Base-by-base conservation (phyloP, 2,888 invertebrate genomes). In the Gari tellinella region DNA sequence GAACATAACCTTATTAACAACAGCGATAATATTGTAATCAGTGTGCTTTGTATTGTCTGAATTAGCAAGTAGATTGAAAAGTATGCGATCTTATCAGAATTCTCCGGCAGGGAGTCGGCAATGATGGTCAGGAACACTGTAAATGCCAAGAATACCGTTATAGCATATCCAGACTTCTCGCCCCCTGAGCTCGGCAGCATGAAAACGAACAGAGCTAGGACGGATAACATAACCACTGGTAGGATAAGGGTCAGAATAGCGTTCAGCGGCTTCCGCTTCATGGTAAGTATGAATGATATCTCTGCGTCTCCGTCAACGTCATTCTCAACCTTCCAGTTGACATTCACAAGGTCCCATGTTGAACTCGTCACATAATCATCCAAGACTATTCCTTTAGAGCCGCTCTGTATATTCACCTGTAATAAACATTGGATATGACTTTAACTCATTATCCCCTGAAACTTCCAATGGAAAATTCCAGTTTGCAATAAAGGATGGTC, bases 141-240 rank as follows among this genome's bases (percentile, higher is more conserved):
- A 17, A 78, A 61, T 1, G 78, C 62, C 52, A 78, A 45, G 25
- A 78, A 78, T 2, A 73, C 78, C 0, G 73, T 78, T 2, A 78
- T 37, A 1, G 73, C 62, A 48, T 70, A 78, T 5, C 69, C 55
- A n/a, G 70, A 66, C 25, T 67, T 66, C 25, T 78, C 78, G 0
- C 72, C 78, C 19, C 70, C 63, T 15, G 64, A 60, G 26, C 75
- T 62, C 26, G 77, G 77, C 25, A 77, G 52, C 26, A 64, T 49
- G 31, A 77, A 77, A 1, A 66, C 66, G 38, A 61, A 64, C 2
- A 72, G 17, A 45, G 72, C 58, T 12, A 77, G 43, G 1, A 73
- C 37, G 3, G 70, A 46, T 26, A 73, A 51, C 65, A 77, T 53
- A 1, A 66, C 21, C 5, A 73, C 52, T 12, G 78, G 73, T 38